Evolutionary conservation across 2,797 vertebrate species (phyloP).

Genomic region (Myotis planiceps): DNA sequence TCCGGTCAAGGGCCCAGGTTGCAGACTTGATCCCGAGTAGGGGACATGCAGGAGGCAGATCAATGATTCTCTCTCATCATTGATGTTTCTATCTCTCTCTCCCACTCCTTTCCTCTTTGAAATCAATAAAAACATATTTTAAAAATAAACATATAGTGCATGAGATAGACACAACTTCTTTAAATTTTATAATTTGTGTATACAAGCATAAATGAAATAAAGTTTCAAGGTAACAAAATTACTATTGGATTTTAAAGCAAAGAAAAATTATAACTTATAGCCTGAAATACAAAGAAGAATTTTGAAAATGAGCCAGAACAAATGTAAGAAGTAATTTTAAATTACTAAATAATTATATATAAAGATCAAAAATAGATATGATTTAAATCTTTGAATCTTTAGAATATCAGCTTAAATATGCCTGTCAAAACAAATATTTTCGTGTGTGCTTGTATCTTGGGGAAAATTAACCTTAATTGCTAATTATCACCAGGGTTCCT

Average conservation of each 20-base stretch:
- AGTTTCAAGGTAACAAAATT: slow-evolving; percentile 16
- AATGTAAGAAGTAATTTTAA: neutral
- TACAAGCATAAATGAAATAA: neutral
- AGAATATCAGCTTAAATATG: neutral
- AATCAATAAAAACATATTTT: no score
- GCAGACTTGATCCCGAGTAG: no score
- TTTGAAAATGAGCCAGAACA: slow-evolving; percentile 27
- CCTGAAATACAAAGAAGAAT: neutral
- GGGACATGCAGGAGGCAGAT: no score
- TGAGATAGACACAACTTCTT: neutral
- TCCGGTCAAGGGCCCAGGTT: no score
- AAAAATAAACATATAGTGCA: neutral
- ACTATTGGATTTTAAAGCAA: neutral
- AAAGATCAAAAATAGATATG: slow-evolving; percentile 23
- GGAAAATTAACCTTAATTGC: neutral
- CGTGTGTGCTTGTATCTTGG: neutral
- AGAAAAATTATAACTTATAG: neutral
- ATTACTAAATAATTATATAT: neutral
- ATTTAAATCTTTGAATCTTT: slow-evolving; percentile 40
- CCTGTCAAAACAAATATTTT: neutral
- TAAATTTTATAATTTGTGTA: neutral
- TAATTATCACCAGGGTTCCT: neutral
- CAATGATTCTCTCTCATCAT: no score
- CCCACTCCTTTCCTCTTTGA: no score
- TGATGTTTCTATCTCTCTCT: no score